Percentiles rank a stretch among this genome's conserved stretches.
phyloP scores from a whole-genome alignment of 2,888 invertebrate genomes.

The Drosophila yooni region DNA sequence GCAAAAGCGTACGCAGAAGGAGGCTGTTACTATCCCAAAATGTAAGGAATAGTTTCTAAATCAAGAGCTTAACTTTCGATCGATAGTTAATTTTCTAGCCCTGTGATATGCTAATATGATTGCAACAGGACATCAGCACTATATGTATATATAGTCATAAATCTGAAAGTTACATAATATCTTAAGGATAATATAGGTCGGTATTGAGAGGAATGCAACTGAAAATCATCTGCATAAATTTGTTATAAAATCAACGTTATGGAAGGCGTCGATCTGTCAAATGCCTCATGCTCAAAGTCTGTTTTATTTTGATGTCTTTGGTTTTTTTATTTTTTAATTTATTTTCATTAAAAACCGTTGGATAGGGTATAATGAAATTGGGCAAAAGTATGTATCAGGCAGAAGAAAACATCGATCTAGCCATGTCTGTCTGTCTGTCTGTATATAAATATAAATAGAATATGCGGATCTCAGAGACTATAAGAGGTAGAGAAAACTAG shows the following conservation, averaged over 20 bases:
- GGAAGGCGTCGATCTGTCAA: conserved; percentile 31
- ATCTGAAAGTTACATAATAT: background rate
- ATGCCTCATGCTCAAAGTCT: conserved; percentile 24
- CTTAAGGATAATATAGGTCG: background rate
- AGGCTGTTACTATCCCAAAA: background rate
- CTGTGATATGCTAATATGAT: too few species aligned
- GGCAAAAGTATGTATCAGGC: background rate
- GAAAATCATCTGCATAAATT: conserved; percentile 18
- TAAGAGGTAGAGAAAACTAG: background rate
- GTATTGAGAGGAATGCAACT: background rate
- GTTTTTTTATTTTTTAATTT: background rate
- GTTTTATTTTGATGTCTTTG: background rate
- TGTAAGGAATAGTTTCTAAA: background rate
- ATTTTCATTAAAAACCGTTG: background rate
- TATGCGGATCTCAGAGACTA: background rate
- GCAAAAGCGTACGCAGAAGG: background rate
- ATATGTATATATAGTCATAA: background rate
- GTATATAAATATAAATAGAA: background rate
- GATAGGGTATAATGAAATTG: background rate
- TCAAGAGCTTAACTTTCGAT: too few species aligned
- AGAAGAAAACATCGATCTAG: background rate
- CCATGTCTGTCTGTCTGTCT: background rate
- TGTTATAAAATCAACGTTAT: conserved; percentile 22
- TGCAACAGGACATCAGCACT: too few species aligned
- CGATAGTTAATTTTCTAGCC: too few species aligned